These are phyloP conservation scores for Entomyzon cyanotis DNA, from an alignment of 2,113 vertebrate genomes.

Conservation along the genomic window DNA sequence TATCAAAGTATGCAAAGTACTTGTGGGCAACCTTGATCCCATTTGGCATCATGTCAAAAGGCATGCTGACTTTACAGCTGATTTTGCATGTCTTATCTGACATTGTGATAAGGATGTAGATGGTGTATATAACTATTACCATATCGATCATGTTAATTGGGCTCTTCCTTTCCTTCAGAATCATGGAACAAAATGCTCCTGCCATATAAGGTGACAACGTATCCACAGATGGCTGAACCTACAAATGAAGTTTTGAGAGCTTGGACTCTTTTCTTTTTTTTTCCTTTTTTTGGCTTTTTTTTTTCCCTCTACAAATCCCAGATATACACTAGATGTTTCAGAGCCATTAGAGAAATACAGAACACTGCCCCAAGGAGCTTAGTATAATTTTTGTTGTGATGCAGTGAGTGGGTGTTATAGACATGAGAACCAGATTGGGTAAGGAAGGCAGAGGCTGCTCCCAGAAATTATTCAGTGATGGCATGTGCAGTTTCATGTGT, in stretches of 20 bases:
- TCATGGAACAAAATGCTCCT: background rate
- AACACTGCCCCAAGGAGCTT: background rate
- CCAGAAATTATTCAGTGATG: background rate
- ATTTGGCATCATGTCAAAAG: background rate
- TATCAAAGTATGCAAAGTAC: background rate
- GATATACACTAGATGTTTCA: background rate
- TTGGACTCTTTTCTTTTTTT: background rate
- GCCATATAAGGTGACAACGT: background rate
- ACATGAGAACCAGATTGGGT: background rate
- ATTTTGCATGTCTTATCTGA: background rate
- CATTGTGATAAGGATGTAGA: background rate
- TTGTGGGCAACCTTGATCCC: background rate
- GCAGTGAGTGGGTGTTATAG: background rate
- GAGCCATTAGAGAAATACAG: background rate
- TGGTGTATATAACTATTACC: background rate
- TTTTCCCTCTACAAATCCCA: background rate
- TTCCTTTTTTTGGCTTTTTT: background rate
- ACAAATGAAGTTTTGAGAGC: background rate
- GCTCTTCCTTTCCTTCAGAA: background rate
- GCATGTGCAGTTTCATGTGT: background rate
- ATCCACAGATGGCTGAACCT: background rate
- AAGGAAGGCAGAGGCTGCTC: background rate
- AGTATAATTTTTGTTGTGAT: background rate
- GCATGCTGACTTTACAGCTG: background rate
- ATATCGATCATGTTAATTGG: rapidly evolving